Conservation (phyloP, 2,797 vertebrate species). For the Myripristis jacobus region DNA sequence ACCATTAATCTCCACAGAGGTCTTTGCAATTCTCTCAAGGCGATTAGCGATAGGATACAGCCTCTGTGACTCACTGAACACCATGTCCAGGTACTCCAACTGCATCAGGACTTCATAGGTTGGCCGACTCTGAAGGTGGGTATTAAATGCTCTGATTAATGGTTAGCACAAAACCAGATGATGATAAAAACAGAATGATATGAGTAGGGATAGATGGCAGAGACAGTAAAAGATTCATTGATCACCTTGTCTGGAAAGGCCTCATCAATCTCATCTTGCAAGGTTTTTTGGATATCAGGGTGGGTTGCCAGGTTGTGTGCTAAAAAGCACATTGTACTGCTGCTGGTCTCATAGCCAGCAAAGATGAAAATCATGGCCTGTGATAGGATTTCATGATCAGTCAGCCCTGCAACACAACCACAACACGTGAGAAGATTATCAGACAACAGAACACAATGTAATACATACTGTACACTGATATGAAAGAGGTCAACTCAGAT, state of each 20-base stretch:
- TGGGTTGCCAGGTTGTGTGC: conserved; percentile 75
- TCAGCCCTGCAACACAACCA: conserved; percentile 78
- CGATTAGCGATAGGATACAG: conserved; percentile 67
- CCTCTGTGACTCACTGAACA: conserved; percentile 77
- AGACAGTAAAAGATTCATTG: not conserved
- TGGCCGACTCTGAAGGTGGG: conserved; percentile 60
- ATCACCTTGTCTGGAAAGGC: conserved; percentile 78
- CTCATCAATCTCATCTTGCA: conserved; percentile 77
- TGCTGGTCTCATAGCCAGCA: conserved; percentile 85
- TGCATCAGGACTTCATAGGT: conserved; percentile 70
- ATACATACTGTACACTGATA: no score
- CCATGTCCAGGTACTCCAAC: conserved; percentile 87
- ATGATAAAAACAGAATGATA: not conserved
- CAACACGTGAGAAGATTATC: not conserved
- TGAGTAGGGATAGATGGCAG: not conserved
- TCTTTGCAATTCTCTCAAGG: conserved; percentile 79
- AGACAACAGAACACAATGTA: no score
- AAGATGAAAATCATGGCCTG: conserved; percentile 84
- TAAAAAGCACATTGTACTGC: conserved; percentile 76
- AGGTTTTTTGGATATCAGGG: conserved; percentile 70
- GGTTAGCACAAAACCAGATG: not conserved
- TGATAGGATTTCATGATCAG: conserved; percentile 83
- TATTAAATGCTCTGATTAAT: not conserved
- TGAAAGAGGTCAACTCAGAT: no score
- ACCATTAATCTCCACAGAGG: conserved; percentile 76